A percentile compares a stretch with the other conserved stretches of the same genome.
phyloP scores from a whole-genome alignment of 2,797 vertebrate species.

The Darevskia nairensis region DNA sequence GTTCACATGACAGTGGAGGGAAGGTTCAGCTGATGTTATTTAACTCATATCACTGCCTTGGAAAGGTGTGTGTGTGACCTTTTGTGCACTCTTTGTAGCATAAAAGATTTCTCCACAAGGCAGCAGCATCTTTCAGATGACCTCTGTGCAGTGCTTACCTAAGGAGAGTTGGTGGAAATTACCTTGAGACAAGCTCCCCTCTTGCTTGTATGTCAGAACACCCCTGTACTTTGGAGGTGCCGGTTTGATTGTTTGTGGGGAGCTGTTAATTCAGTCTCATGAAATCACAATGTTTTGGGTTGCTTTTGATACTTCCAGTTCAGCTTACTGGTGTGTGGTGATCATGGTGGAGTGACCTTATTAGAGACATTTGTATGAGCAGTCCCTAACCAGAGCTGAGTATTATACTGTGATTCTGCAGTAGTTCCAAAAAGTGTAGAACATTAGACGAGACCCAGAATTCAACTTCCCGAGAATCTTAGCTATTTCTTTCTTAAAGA shows the following conservation, averaged over 20 bases:
- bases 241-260: neutral
- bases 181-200: neutral
- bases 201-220: neutral
- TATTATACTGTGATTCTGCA: neutral
- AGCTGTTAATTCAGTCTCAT: neutral
- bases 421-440: no score
- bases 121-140: neutral
- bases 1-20: conserved; percentile 33
- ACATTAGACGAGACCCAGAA: no score
- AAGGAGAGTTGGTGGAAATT: neutral
- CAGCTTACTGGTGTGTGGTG: neutral
- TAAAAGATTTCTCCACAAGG: neutral
- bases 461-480: no score
- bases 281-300: neutral
- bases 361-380: neutral
- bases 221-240: neutral
- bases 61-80: conserved; percentile 7
- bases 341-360: neutral
- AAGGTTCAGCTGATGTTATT: conserved; percentile 28
- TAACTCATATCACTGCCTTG: conserved; percentile 21
- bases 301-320: neutral
- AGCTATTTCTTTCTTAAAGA: no score
- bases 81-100: neutral
- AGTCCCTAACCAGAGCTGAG: neutral
- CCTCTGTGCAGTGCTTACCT: neutral